Conservation (phyloP, 2,888 invertebrate species). For the Drosophila diplacantha region DNA sequence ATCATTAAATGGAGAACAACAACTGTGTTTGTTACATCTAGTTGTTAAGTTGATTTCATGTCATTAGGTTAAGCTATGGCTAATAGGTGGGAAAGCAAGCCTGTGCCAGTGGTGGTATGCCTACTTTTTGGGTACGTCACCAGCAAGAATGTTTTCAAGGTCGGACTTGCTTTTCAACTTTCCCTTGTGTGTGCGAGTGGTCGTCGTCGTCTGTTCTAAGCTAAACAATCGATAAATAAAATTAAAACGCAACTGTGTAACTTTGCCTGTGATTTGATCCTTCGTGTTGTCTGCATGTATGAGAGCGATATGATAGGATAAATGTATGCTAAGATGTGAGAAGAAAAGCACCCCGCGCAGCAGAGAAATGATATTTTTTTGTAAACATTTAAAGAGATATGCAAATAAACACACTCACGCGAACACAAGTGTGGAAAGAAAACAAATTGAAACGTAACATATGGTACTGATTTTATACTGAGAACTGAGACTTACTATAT, state of each 20-base stretch:
- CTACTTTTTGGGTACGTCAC: conserved; percentile 18
- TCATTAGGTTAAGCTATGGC: conserved; percentile 24
- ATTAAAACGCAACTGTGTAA: conserved; percentile 40
- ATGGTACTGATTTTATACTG: conserved; percentile 73
- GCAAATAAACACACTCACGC: conserved; percentile 30
- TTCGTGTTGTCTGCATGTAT: conserved; percentile 31
- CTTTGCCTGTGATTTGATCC: conserved; percentile 49
- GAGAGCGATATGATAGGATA: conserved; percentile 22
- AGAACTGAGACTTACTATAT: conserved; percentile 70
- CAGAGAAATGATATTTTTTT: conserved; percentile 57
- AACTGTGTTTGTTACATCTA: conserved; percentile 30
- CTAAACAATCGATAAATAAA: conserved; percentile 23
- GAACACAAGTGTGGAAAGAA: conserved; percentile 18
- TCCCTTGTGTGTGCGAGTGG: conserved; percentile 23
- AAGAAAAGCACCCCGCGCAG: conserved; percentile 66
- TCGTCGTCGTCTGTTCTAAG: conserved; percentile 46
- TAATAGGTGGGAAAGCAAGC: conserved; percentile 28
- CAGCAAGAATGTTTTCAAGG: conserved; percentile 13
- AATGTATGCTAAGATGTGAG: conserved; percentile 14
- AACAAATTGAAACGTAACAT: conserved; percentile 57
- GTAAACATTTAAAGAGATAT: conserved; percentile 38
- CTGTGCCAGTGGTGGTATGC: background rate
- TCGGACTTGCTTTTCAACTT: conserved; percentile 22
- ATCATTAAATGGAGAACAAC: conserved; percentile 9
- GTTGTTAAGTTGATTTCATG: conserved; percentile 27